These are phyloP conservation scores for Automeris io DNA, from an alignment of 2,888 invertebrate genomes.

Conservation along the genomic window DNA sequence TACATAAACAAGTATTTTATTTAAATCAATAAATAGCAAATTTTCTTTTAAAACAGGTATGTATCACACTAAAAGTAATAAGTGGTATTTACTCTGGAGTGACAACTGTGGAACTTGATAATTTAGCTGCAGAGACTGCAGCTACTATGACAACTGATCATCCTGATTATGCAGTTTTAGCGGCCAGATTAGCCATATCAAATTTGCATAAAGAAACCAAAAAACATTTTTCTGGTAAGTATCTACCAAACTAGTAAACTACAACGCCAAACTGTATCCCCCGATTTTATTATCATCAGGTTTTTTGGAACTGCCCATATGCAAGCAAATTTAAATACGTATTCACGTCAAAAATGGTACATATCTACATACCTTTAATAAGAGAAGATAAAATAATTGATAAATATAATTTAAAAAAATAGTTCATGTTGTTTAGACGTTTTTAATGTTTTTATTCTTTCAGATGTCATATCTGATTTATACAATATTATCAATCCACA, in stretches of 20 bases:
- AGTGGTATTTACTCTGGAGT: constrained; percentile 97
- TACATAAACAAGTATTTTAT: no score
- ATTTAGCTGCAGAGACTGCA: constrained; percentile 98
- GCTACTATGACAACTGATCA: constrained; percentile 98
- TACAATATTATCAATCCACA: constrained; percentile 85
- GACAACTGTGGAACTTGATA: constrained; percentile 97
- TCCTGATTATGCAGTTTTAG: constrained; percentile 95
- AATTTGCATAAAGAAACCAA: constrained; percentile 99
- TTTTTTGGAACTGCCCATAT: no score
- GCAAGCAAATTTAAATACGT: no score
- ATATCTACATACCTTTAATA: no score
- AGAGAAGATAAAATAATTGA: background rate
- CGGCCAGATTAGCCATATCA: constrained; percentile 95
- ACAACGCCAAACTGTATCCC: no score
- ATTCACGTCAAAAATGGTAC: no score
- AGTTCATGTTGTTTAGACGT: constrained; percentile 1
- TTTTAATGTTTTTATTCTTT: constrained; percentile 8
- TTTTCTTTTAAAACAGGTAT: constrained; percentile 76
- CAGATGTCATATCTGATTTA: constrained; percentile 94
- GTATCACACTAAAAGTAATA: constrained; percentile 94
- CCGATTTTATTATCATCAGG: no score
- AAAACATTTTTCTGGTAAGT: constrained; percentile 90
- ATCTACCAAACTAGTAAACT: no score
- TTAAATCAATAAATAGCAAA: no score
- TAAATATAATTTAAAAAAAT: background rate